Conservation (phyloP, 2,113 vertebrate genomes). For the Pavo muticus region DNA sequence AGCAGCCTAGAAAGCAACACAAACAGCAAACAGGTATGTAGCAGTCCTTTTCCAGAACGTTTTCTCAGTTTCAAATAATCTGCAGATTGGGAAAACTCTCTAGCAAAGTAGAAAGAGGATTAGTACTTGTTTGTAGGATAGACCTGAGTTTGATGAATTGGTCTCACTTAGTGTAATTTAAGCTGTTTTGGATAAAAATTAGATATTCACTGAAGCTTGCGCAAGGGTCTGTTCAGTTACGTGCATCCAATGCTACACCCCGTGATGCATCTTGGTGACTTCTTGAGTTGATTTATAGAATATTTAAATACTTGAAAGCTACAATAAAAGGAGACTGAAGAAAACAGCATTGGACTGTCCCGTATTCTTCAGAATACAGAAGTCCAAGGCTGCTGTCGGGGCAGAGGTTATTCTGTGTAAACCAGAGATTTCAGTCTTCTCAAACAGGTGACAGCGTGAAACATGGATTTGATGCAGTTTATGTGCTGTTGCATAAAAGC, state of each 20-base stretch:
- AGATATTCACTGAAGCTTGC: neutral
- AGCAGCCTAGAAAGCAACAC: neutral
- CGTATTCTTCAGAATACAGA: neutral
- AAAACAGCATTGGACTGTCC: neutral
- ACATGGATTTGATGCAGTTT: neutral
- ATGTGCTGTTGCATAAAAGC: neutral
- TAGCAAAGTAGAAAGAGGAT: neutral
- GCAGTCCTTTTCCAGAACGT: neutral
- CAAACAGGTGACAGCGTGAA: neutral
- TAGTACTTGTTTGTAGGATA: neutral
- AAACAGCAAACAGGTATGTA: neutral
- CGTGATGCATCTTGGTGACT: neutral
- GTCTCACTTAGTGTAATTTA: neutral
- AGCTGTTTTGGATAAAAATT: neutral
- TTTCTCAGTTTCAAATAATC: neutral
- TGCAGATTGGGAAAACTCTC: neutral
- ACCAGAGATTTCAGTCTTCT: neutral
- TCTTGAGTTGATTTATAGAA: neutral
- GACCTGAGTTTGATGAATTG: neutral
- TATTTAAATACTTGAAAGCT: neutral
- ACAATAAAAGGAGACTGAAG: neutral
- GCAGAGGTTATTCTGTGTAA: neutral
- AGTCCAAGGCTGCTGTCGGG: neutral
- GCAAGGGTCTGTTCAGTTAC: neutral
- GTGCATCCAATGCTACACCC: neutral